These are phyloP conservation scores for Protonibea diacanthus DNA, from an alignment of 2,797 vertebrate genomes.

Conservation along the genomic window DNA sequence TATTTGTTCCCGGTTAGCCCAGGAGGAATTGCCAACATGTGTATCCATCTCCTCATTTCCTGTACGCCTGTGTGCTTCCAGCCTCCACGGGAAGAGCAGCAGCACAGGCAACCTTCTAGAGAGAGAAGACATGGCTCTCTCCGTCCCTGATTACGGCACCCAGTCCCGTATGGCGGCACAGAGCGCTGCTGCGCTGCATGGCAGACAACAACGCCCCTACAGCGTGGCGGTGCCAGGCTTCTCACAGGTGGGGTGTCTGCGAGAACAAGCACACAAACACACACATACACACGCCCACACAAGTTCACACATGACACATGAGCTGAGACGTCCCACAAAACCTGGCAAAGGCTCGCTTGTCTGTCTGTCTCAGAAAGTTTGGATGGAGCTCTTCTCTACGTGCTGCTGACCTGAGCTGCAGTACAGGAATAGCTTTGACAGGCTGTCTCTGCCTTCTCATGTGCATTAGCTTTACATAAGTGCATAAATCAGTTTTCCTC, in stretches of 20 bases:
- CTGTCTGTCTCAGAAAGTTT: conserved; percentile 26
- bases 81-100: conserved; percentile 95
- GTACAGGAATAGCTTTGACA: conserved; percentile 33
- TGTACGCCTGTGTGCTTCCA: conserved; percentile 64
- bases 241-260: conserved; percentile 88
- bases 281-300: conserved; percentile 21
- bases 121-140: conserved; percentile 89
- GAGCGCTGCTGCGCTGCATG: conserved; percentile 67
- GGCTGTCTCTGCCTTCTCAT: conserved; percentile 36
- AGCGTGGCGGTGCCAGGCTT: conserved; percentile 92
- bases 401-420: conserved; percentile 8
- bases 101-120: conserved; percentile 97
- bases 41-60: not conserved
- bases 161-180: conserved; percentile 86
- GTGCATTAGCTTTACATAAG: conserved; percentile 42
- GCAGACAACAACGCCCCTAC: conserved; percentile 92
- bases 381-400: not conserved
- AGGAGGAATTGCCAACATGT: not conserved
- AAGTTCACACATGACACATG: conserved; percentile 27
- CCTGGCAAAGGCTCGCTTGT: not conserved
- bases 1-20: not conserved
- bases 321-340: conserved; percentile 18
- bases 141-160: conserved; percentile 88
- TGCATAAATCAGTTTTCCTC: conserved; percentile 25
- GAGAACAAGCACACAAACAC: conserved; percentile 18